phyloP scores from a whole-genome alignment of 2,113 vertebrate species.

The Myotis davidii region DNA sequence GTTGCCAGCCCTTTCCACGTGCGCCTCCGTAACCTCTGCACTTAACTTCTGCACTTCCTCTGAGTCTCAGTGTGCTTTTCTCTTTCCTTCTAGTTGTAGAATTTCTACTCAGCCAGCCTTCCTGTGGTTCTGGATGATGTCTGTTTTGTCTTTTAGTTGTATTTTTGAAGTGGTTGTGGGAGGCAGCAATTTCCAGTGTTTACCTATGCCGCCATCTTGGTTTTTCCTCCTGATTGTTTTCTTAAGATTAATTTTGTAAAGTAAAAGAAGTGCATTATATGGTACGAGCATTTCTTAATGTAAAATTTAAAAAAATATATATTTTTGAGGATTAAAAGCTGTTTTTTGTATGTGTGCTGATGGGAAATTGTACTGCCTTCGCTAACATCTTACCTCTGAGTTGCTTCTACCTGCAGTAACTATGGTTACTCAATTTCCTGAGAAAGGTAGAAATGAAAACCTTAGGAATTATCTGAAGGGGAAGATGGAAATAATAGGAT shows the following conservation, averaged over 20 bases:
- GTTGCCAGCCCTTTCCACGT: no score
- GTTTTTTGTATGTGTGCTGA: constrained; percentile 5
- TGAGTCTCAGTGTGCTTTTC: no score
- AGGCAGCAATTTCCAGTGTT: no score
- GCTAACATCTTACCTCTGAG: background rate
- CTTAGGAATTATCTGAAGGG: constrained; percentile 41
- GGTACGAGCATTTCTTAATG: background rate
- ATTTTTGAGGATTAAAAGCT: background rate
- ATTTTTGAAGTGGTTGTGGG: no score
- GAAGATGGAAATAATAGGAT: constrained; percentile 14
- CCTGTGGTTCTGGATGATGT: no score
- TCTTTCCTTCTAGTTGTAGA: no score
- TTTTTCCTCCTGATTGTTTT: background rate
- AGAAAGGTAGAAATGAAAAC: background rate
- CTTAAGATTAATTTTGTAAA: constrained; percentile 56
- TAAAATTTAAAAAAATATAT: background rate
- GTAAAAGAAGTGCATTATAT: background rate
- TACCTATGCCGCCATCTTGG: no score
- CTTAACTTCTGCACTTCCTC: no score
- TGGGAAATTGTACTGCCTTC: background rate
- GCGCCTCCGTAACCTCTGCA: no score
- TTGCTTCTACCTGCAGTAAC: background rate
- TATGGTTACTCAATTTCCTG: background rate
- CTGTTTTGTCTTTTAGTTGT: no score
- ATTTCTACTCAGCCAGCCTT: no score